Evolutionary conservation across 2,888 invertebrate species (phyloP).

Genomic region (Villa cingulata): DNA sequence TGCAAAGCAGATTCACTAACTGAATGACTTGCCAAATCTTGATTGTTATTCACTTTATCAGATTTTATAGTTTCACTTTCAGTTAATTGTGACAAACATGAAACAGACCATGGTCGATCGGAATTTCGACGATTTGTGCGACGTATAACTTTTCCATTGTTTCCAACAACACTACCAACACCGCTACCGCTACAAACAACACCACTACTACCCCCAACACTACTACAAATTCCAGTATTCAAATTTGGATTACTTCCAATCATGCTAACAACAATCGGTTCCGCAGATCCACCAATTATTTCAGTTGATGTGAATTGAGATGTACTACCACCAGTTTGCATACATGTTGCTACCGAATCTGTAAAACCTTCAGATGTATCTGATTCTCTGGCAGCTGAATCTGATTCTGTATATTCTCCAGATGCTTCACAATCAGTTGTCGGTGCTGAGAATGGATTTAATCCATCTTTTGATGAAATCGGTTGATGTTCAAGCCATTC

Average conservation of each 20-base stretch:
- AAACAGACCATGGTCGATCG: constrained; percentile 75
- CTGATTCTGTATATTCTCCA: constrained; percentile 61
- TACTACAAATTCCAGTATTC: constrained; percentile 21
- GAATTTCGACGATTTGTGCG: constrained; percentile 31
- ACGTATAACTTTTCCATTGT: constrained; percentile 43
- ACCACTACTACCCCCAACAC: too few relatives aligned
- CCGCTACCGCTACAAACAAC: too few relatives aligned
- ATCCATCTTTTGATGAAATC: constrained; percentile 16
- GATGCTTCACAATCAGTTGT: constrained; percentile 63
- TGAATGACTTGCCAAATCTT: constrained; percentile 53
- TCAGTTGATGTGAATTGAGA: constrained; percentile 40
- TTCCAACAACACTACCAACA: neutral
- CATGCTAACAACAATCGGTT: constrained; percentile 33
- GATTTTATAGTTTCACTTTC: constrained; percentile 24
- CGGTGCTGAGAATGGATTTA: constrained; percentile 10
- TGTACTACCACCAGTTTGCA: constrained; percentile 36
- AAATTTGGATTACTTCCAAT: constrained; percentile 27
- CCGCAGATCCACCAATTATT: constrained; percentile 44
- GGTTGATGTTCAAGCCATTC: constrained; percentile 37
- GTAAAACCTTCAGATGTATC: constrained; percentile 66
- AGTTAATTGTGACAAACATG: constrained; percentile 64
- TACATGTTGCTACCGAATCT: constrained; percentile 55
- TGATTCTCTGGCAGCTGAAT: constrained; percentile 47
- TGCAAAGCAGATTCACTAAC: constrained; percentile 83
- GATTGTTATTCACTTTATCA: constrained; percentile 36